phyloP scores from a whole-genome alignment of 2,797 vertebrate species.

The Gymnocypris eckloni region DNA sequence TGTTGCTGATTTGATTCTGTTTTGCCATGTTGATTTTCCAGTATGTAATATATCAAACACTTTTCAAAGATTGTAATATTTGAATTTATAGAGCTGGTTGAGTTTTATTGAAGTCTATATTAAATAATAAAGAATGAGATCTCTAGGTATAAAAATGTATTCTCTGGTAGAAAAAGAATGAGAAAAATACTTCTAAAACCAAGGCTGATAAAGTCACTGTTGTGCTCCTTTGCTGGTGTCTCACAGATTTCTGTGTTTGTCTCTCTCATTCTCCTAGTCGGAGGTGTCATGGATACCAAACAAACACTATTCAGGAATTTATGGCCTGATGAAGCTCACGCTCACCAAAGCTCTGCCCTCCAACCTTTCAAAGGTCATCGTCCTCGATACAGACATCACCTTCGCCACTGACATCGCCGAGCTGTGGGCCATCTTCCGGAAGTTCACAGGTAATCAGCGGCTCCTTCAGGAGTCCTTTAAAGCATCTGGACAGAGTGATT shows the following conservation, averaged over 20 bases:
- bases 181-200: background rate
- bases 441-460: slow-evolving; percentile 86
- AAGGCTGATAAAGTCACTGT: background rate
- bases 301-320: slow-evolving; percentile 98
- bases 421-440: slow-evolving; percentile 93
- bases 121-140: background rate
- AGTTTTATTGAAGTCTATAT: background rate
- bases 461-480: background rate
- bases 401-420: slow-evolving; percentile 96
- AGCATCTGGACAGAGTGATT: background rate
- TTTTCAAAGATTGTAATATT: background rate
- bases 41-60: background rate
- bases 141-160: background rate
- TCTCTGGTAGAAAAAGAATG: background rate
- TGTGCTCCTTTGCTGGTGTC: background rate
- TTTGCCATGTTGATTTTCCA: background rate
- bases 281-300: slow-evolving; percentile 98
- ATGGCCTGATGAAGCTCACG: slow-evolving; percentile 95
- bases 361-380: slow-evolving; percentile 91
- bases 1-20: background rate
- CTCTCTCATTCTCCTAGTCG: slow-evolving; percentile 73
- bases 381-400: slow-evolving; percentile 96
- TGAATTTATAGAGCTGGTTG: background rate
- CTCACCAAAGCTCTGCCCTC: slow-evolving; percentile 88
- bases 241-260: slow-evolving; percentile 19